Conservation (phyloP, 2,797 vertebrate genomes). For the Leptatherina wallacei region DNA sequence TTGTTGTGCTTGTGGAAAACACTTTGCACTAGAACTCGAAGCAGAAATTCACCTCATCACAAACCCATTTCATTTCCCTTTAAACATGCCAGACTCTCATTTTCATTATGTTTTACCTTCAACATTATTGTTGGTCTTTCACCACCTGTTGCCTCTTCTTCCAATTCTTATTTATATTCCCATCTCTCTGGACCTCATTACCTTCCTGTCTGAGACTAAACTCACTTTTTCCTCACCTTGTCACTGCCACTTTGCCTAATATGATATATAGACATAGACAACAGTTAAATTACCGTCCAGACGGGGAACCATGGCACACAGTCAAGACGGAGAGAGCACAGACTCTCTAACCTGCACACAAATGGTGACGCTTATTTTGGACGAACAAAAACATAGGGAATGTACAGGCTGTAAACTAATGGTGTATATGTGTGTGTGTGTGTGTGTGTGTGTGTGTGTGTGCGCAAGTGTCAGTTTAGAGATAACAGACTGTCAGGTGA, state of each 20-base stretch:
- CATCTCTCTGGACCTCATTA: slow-evolving; percentile 60
- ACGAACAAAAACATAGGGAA: not conserved
- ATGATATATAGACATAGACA: slow-evolving; percentile 17
- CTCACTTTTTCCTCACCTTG: slow-evolving; percentile 19
- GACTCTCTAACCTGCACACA: not conserved
- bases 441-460: not conserved
- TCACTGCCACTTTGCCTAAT: slow-evolving; percentile 41
- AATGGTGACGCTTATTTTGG: not conserved
- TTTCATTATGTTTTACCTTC: not conserved
- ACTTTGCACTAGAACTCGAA: not conserved
- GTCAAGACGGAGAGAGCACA: slow-evolving; percentile 7
- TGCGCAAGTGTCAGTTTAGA: slow-evolving; percentile 4
- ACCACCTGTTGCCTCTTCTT: not conserved
- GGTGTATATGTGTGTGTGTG: not conserved
- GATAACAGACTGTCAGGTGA: slow-evolving; percentile 6
- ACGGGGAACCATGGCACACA: slow-evolving; percentile 7
- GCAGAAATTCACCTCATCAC: not conserved
- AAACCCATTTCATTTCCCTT: not conserved
- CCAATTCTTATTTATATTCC: slow-evolving; percentile 6
- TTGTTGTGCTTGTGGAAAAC: too few species aligned
- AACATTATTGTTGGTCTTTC: slow-evolving; percentile 1
- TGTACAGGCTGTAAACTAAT: not conserved
- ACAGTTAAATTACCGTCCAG: slow-evolving; percentile 19
- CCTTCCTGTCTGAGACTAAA: slow-evolving; percentile 13
- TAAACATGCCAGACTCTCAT: not conserved